Conservation (phyloP, 2,797 vertebrate species). For the Mycteria americana region DNA sequence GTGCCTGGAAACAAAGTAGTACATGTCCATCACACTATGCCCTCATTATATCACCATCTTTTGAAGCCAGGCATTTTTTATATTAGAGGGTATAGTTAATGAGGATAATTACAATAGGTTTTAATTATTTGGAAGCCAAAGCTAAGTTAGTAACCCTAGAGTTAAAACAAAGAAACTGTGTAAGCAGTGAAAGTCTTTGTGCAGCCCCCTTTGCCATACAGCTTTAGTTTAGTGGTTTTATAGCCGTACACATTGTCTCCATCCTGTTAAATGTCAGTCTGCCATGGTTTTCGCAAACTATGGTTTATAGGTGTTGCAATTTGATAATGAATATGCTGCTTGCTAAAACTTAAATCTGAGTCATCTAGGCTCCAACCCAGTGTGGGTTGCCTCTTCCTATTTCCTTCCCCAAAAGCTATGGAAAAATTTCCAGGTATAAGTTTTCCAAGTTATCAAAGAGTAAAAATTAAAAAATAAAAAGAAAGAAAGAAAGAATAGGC, state of each 20-base stretch:
- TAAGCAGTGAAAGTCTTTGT: neutral
- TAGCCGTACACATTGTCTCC: neutral
- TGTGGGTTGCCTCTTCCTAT: neutral
- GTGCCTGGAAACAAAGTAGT: slow-evolving; percentile 23
- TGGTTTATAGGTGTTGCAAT: neutral
- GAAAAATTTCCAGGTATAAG: neutral
- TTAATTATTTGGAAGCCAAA: slow-evolving; percentile 8
- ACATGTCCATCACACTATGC: neutral
- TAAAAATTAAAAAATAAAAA: neutral
- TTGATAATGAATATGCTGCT: neutral
- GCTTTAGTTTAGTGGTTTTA: neutral
- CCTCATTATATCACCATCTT: neutral
- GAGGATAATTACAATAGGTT: neutral
- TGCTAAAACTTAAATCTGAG: neutral
- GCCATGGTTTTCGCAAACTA: neutral
- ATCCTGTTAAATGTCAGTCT: neutral
- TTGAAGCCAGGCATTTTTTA: neutral
- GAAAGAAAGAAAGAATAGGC: neutral
- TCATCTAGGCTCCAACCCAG: neutral
- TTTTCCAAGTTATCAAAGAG: neutral
- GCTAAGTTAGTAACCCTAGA: neutral
- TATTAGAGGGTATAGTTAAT: neutral
- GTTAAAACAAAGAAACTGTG: neutral
- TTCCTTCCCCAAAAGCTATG: neutral
- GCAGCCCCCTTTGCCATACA: neutral